Conservation (phyloP, 2,113 vertebrate species). For the Glaucidium brasilianum region DNA sequence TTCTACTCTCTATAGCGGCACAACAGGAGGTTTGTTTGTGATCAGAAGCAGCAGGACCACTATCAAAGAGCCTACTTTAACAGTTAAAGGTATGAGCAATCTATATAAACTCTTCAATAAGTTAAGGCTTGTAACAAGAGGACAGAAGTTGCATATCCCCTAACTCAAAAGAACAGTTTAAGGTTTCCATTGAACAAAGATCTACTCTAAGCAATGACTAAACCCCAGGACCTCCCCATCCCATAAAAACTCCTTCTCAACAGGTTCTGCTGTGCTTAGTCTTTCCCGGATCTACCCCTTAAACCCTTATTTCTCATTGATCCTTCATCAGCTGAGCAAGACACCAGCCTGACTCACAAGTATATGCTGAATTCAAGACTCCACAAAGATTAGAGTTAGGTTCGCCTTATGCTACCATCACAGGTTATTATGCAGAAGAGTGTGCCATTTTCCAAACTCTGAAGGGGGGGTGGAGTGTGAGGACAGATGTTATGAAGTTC, state of each 20-base stretch:
- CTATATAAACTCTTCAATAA: not conserved
- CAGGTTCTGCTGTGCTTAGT: not conserved
- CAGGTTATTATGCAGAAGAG: not conserved
- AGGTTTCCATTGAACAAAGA: not conserved
- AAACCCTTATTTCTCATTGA: not conserved
- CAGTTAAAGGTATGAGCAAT: not conserved
- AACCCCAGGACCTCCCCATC: not conserved
- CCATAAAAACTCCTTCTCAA: not conserved
- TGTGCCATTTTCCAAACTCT: not conserved
- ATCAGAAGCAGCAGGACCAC: not conserved
- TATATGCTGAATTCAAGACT: not conserved
- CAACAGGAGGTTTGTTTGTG: not conserved
- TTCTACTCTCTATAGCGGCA: not conserved
- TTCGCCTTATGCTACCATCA: not conserved
- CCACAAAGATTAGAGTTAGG: not conserved
- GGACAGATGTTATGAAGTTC: not conserved
- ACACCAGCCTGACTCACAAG: not conserved
- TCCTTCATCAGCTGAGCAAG: not conserved
- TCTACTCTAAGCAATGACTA: not conserved
- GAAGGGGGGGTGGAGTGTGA: not conserved
- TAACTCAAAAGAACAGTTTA: not conserved
- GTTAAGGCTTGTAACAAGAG: not conserved
- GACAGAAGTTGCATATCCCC: not conserved
- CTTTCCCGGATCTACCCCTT: not conserved
- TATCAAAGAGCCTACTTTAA: not conserved